Percentiles rank a stretch among this genome's conserved stretches.
These are phyloP conservation scores for Pseudomugil tenellus DNA, from an alignment of 2,797 vertebrate genomes.

Conservation along the genomic window DNA sequence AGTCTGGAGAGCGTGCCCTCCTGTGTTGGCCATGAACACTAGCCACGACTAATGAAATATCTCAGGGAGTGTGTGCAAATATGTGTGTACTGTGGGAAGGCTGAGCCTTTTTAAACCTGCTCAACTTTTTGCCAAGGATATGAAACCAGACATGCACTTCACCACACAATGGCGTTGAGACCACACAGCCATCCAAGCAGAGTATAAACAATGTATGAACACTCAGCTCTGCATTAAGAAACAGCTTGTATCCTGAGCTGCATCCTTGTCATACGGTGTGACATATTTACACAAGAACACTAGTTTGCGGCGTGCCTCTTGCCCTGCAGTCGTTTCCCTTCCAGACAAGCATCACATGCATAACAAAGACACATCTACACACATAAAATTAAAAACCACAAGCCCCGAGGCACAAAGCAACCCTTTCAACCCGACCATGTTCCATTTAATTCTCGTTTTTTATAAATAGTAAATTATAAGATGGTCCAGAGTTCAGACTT, in stretches of 20 bases:
- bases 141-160: conserved; percentile 33
- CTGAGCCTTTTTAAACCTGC: conserved; percentile 44
- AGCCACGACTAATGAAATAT: conserved; percentile 74
- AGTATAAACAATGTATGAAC: conserved; percentile 24
- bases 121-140: conserved; percentile 59
- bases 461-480: conserved; percentile 13
- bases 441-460: conserved; percentile 14
- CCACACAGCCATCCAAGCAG: conserved; percentile 36
- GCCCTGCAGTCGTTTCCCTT: conserved; percentile 42
- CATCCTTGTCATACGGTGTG: conserved; percentile 46
- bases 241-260: conserved; percentile 52
- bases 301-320: conserved; percentile 49
- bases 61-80: conserved; percentile 19
- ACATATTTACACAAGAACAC: conserved; percentile 63
- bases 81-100: conserved; percentile 3
- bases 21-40: conserved; percentile 55
- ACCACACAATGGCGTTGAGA: conserved; percentile 14
- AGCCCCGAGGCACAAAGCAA: conserved; percentile 17
- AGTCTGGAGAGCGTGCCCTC: conserved; percentile 55
- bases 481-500: conserved; percentile 43
- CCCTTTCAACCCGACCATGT: conserved; percentile 15
- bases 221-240: conserved; percentile 32
- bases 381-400: conserved; percentile 34
- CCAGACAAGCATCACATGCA: conserved; percentile 26
- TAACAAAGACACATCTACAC: conserved; percentile 29